phyloP scores from a whole-genome alignment of 2,113 vertebrate genomes.

The Axis porcinus region DNA sequence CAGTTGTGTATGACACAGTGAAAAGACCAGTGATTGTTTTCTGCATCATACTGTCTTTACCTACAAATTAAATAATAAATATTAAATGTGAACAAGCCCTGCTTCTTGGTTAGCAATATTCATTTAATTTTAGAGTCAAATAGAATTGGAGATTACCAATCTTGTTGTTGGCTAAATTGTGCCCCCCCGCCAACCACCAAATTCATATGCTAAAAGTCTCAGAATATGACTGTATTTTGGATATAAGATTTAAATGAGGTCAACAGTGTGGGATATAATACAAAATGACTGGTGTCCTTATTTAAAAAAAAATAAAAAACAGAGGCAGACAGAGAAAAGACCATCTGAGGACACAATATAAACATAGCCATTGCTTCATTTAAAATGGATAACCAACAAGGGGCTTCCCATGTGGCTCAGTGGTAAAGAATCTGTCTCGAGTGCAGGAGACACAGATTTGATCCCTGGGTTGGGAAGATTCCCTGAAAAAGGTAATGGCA shows the following conservation, averaged over 20 bases:
- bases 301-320: neutral
- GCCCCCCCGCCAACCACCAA: too few relatives aligned
- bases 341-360: neutral
- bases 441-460: neutral
- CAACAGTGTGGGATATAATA: neutral
- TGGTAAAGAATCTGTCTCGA: neutral
- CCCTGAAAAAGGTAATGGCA: neutral
- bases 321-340: neutral
- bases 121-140: neutral
- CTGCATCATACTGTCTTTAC: neutral
- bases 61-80: neutral
- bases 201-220: neutral
- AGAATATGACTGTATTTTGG: neutral
- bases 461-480: neutral
- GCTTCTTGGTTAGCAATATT: neutral
- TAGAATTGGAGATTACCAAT: neutral
- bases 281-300: neutral
- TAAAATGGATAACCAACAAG: neutral
- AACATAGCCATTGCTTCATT: neutral
- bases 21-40: neutral
- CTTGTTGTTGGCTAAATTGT: neutral
- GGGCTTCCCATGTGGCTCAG: neutral
- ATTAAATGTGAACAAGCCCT: neutral
- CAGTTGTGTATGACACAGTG: neutral
- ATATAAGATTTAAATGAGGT: neutral